phyloP scores from a whole-genome alignment of 2,888 invertebrate genomes.

The Carcina quercana region DNA sequence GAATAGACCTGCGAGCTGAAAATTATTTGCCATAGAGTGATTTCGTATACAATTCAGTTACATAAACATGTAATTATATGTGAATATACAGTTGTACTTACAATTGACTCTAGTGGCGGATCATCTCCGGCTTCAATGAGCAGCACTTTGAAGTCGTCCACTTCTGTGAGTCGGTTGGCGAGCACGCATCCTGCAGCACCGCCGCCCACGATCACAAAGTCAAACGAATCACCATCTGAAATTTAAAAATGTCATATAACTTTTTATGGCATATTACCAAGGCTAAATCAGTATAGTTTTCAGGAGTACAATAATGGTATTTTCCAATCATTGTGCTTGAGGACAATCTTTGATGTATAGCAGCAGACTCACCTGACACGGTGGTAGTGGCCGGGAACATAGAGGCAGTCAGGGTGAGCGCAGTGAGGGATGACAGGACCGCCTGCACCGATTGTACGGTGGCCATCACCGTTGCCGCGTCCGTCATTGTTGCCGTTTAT shows the following conservation, averaged over 20 bases:
- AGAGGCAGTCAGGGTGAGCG: neutral
- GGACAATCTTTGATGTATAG: neutral
- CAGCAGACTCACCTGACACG: neutral
- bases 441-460: neutral
- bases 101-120: constrained; percentile 15
- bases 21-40: no score
- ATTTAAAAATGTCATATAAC: neutral
- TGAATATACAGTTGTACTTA: constrained; percentile 4
- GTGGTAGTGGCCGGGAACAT: neutral
- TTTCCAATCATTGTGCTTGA: no score
- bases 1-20: constrained; percentile 22
- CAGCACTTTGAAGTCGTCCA: constrained; percentile 40
- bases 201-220: constrained; percentile 81
- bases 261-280: neutral
- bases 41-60: neutral
- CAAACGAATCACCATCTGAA: constrained; percentile 36
- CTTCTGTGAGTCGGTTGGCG: constrained; percentile 25
- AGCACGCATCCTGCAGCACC: constrained; percentile 63
- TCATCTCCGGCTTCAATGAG: constrained; percentile 77
- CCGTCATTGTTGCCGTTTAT: neutral
- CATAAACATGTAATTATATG: no score
- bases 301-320: no score
- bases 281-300: no score
- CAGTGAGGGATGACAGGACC: neutral
- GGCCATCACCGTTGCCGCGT: neutral